Evolutionary conservation across 2,113 vertebrate genomes (phyloP).

Genomic region (Amblyopsis rosae): DNA sequence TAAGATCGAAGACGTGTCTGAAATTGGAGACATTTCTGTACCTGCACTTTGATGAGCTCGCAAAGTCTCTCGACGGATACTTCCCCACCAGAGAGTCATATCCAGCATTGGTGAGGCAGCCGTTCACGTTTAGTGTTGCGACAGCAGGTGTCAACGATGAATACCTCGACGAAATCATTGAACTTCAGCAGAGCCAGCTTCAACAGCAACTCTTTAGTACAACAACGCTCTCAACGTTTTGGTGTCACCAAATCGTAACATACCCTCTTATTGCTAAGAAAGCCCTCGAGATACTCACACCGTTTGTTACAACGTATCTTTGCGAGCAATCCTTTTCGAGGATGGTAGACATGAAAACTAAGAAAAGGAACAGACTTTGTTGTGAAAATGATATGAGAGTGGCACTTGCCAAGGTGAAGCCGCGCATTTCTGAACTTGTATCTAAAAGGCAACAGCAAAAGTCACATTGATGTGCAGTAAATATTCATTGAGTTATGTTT

Average conservation of each 20-base stretch:
- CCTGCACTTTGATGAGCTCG: conserved; percentile 4
- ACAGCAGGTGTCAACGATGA: conserved; percentile 9
- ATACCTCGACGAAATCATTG: conserved; percentile 13
- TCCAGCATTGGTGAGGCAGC: conserved; percentile 13
- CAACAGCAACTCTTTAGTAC: conserved; percentile 16
- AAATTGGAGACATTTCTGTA: not conserved
- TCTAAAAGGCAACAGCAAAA: too few relatives aligned
- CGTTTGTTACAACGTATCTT: too few relatives aligned
- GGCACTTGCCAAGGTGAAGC: too few relatives aligned
- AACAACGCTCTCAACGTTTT: conserved; percentile 18
- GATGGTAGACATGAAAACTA: too few relatives aligned
- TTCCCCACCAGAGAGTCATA: conserved; percentile 7
- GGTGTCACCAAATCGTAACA: not conserved
- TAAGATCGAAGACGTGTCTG: too few relatives aligned
- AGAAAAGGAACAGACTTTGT: too few relatives aligned
- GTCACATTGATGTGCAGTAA: too few relatives aligned
- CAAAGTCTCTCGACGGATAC: conserved; percentile 13
- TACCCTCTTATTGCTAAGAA: conserved; percentile 16
- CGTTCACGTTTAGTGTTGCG: conserved; percentile 9
- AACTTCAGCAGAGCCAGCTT: conserved; percentile 7
- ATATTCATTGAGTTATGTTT: too few relatives aligned
- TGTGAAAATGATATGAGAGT: too few relatives aligned
- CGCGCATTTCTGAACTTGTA: too few relatives aligned
- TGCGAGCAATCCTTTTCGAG: too few relatives aligned
- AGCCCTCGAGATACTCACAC: conserved; percentile 7